Evolutionary conservation across 1,140 invertebrate genomes (phyloP).

Genomic region (Meloidogyne floridensis): DNA sequence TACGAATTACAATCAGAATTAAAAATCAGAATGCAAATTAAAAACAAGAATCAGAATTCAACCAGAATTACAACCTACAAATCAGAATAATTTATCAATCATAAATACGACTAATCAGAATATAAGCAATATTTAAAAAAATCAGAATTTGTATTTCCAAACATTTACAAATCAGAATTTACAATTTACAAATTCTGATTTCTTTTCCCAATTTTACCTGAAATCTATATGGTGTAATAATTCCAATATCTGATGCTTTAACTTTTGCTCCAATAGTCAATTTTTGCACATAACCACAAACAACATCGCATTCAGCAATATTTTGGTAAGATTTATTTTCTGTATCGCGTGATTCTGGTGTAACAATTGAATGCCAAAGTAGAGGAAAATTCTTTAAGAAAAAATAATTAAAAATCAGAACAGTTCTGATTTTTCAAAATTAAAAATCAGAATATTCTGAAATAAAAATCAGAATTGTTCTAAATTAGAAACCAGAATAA

Average conservation of each 20-base stretch:
- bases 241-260: conserved; percentile 77
- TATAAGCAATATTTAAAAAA: too few species aligned
- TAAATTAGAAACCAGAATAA: too few species aligned
- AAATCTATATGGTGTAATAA: conserved; percentile 88
- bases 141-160: too few species aligned
- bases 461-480: too few species aligned
- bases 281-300: conserved; percentile 67
- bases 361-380: conserved; percentile 31
- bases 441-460: too few species aligned
- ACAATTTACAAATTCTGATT: background rate
- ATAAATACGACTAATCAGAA: too few species aligned
- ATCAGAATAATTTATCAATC: too few species aligned
- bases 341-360: conserved; percentile 29
- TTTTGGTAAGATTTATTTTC: conserved; percentile 83
- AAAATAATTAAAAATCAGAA: background rate
- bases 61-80: too few species aligned
- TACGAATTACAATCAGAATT: too few species aligned
- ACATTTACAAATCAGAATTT: background rate
- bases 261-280: conserved; percentile 72
- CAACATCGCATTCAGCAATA: conserved; percentile 76
- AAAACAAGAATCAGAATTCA: too few species aligned
- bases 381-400: conserved; percentile 41
- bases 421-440: too few species aligned
- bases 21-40: too few species aligned
- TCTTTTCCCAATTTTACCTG: conserved; percentile 69